phyloP scores from a whole-genome alignment of 2,888 invertebrate species.

The Dasysyrphus albostriatus region DNA sequence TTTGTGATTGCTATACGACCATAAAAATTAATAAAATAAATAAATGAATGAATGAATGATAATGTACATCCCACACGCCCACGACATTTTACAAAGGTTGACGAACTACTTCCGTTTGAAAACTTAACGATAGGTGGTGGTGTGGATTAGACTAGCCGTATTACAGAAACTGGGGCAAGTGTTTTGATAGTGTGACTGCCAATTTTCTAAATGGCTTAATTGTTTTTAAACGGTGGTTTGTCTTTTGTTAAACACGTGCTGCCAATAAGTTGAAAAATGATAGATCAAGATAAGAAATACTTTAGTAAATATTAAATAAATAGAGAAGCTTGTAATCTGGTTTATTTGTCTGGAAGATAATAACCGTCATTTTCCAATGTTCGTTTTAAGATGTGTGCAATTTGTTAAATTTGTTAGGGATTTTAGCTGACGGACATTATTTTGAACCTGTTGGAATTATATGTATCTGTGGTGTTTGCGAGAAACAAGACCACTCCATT shows the following conservation, averaged over 20 bases:
- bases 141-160: background rate
- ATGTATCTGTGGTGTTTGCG: no score
- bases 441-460: no score
- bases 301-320: slow-evolving; percentile 2
- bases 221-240: slow-evolving; percentile 22
- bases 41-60: background rate
- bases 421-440: no score
- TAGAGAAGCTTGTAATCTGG: background rate
- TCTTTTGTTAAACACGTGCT: slow-evolving; percentile 48
- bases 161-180: slow-evolving; percentile 12
- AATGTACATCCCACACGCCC: slow-evolving; percentile 3
- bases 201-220: slow-evolving; percentile 40
- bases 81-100: slow-evolving; percentile 23
- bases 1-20: background rate
- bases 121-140: background rate
- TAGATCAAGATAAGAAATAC: background rate
- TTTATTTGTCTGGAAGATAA: background rate
- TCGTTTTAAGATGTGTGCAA: no score
- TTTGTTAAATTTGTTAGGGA: no score
- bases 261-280: background rate
- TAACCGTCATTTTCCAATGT: no score
- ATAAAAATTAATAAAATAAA: slow-evolving; percentile 23
- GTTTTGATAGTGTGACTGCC: slow-evolving; percentile 22
- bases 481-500: no score
- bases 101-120: slow-evolving; percentile 43